These are phyloP conservation scores for Platichthys stellatus DNA, from an alignment of 2,113 vertebrate species.

Conservation along the genomic window DNA sequence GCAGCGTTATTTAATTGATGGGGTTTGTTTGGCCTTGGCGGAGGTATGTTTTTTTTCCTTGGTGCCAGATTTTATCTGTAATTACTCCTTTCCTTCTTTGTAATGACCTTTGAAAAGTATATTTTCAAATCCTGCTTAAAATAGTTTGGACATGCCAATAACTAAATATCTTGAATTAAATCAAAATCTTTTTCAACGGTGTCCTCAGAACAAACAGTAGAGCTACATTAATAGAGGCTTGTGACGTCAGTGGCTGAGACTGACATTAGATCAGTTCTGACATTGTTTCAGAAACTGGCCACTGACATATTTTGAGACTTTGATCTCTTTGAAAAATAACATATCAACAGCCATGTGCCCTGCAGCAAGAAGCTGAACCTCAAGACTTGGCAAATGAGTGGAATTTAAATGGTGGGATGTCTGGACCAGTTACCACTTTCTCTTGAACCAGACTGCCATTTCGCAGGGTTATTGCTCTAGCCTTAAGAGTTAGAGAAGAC, in stretches of 20 bases:
- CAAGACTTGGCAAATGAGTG: constrained; percentile 8
- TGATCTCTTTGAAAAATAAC: background rate
- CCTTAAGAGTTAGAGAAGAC: constrained; percentile 14
- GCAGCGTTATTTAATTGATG: no score
- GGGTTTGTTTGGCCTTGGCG: no score
- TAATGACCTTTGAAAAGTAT: constrained; percentile 33
- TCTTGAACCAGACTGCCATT: constrained; percentile 9
- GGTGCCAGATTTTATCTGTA: constrained; percentile 24
- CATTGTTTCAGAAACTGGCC: no score
- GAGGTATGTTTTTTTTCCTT: no score
- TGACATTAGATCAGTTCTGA: no score
- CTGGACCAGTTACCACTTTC: background rate
- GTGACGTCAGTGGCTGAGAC: no score
- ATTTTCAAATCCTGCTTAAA: background rate
- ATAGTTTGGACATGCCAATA: background rate
- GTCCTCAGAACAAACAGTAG: no score
- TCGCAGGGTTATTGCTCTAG: constrained; percentile 3
- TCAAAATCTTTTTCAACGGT: background rate
- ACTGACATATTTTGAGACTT: constrained; percentile 3
- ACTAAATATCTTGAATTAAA: background rate
- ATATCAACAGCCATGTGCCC: constrained; percentile 19
- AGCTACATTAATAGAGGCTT: no score
- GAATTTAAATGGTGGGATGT: constrained; percentile 37
- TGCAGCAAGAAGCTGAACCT: constrained; percentile 1
- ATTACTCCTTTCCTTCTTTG: constrained; percentile 53